phyloP scores from a whole-genome alignment of 2,888 invertebrate species.

The Ligdia adustata region DNA sequence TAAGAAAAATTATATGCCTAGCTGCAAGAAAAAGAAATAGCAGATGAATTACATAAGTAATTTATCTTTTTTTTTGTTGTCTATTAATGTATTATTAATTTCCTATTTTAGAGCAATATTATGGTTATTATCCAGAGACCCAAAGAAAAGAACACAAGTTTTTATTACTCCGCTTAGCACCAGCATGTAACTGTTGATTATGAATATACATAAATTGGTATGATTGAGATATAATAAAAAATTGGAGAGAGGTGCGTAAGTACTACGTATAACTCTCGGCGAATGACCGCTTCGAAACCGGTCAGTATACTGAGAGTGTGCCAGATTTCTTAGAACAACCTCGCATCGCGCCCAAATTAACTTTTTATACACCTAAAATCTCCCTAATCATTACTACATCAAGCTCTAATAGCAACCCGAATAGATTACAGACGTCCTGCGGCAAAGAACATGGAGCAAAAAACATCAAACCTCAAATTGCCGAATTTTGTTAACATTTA shows the following conservation, averaged over 20 bases:
- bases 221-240: slow-evolving; percentile 38
- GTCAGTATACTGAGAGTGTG: slow-evolving; percentile 50
- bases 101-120: too few species aligned
- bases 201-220: slow-evolving; percentile 15
- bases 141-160: too few species aligned
- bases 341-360: slow-evolving; percentile 51
- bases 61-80: too few species aligned
- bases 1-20: too few species aligned
- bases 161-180: neutral
- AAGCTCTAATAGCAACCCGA: slow-evolving; percentile 33
- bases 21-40: too few species aligned
- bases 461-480: neutral
- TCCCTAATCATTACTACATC: slow-evolving; percentile 48
- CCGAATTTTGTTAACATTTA: neutral
- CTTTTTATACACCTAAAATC: slow-evolving; percentile 53
- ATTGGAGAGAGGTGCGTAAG: slow-evolving; percentile 28
- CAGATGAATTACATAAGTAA: too few species aligned
- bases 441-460: slow-evolving; percentile 1
- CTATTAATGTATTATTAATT: too few species aligned
- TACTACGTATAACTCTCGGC: slow-evolving; percentile 27
- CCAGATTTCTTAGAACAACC: slow-evolving; percentile 48
- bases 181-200: neutral
- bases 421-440: slow-evolving; percentile 27
- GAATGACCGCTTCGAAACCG: slow-evolving; percentile 51
- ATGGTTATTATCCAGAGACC: too few species aligned